These are phyloP conservation scores for Turritopsis dohrnii DNA, from an alignment of 30 jellyfish, hydroid and myxozoan genomes.

Conservation along the genomic window DNA sequence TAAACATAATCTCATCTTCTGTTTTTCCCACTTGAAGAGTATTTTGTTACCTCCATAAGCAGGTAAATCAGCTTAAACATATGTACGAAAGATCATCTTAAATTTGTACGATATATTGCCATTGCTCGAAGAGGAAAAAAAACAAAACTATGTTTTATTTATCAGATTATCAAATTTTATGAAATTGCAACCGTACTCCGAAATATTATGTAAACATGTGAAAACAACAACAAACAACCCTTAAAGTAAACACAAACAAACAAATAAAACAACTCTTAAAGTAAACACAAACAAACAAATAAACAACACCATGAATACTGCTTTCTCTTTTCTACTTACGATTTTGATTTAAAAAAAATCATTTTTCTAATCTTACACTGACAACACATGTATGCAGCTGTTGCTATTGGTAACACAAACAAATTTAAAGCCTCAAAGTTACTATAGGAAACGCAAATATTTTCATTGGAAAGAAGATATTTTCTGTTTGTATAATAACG, in stretches of 20 bases:
- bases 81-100: too few relatives aligned
- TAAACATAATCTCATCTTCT: too few relatives aligned
- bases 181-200: neutral
- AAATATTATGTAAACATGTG: neutral
- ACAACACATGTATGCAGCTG: neutral
- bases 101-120: too few relatives aligned
- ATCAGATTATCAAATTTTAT: too few relatives aligned
- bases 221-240: neutral
- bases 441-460: neutral
- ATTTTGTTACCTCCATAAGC: too few relatives aligned
- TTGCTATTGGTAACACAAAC: neutral
- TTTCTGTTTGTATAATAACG: too few relatives aligned
- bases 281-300: neutral
- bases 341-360: neutral
- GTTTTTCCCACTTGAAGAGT: too few relatives aligned
- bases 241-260: neutral
- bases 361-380: neutral
- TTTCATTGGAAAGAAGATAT: neutral
- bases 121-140: too few relatives aligned
- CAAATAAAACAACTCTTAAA: neutral
- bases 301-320: neutral
- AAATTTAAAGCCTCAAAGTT: neutral
- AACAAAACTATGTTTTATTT: too few relatives aligned
- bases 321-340: neutral
- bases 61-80: too few relatives aligned